Conservation (phyloP, 2,888 invertebrate genomes). For the Eristalis arbustorum region DNA sequence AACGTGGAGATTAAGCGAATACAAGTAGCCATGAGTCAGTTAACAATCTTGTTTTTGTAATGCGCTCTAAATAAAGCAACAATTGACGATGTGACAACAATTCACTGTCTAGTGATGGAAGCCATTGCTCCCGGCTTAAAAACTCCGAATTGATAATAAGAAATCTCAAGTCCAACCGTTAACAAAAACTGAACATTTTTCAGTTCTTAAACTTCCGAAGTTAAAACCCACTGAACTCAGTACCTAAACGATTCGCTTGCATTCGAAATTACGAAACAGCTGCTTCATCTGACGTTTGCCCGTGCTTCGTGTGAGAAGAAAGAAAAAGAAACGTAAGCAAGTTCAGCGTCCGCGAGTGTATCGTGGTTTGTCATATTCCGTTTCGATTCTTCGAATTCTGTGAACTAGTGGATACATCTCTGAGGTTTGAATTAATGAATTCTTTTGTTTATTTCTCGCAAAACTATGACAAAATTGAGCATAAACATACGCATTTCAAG, state of each 20-base stretch:
- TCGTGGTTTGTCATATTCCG: constrained; percentile 31
- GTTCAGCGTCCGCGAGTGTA: constrained; percentile 31
- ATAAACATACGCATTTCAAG: neutral
- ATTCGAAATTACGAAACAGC: neutral
- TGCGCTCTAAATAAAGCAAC: no score
- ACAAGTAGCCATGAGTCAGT: no score
- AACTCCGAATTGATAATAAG: no score
- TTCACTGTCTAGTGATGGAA: no score
- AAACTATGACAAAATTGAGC: neutral
- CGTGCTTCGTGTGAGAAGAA: neutral
- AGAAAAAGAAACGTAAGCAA: constrained; percentile 64
- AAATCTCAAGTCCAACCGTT: neutral
- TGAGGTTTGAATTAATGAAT: constrained; percentile 25
- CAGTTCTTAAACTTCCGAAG: neutral
- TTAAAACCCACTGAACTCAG: neutral
- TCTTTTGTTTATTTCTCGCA: neutral
- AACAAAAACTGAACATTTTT: neutral
- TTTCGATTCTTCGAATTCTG: constrained; percentile 31
- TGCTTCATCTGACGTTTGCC: constrained; percentile 26
- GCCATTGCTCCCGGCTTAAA: no score
- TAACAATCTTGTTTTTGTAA: no score
- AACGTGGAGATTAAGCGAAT: no score
- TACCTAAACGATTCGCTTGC: constrained; percentile 22
- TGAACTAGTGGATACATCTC: neutral
- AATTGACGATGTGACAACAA: no score